phyloP scores from a whole-genome alignment of 2,113 vertebrate genomes.

The Bungarus multicinctus region DNA sequence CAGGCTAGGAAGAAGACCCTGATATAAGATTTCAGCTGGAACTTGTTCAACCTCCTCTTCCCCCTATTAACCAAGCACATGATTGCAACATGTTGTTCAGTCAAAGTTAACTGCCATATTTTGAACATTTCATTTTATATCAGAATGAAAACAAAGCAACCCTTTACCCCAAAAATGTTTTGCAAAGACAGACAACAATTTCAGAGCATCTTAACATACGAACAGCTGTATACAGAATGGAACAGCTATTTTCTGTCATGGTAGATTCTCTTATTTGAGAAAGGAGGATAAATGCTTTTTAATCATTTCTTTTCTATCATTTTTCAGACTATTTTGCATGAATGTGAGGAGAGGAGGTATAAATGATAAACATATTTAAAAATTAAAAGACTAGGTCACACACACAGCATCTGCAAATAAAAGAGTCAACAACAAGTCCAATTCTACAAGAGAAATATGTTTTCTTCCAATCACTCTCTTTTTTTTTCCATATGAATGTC shows the following conservation, averaged over 20 bases:
- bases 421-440: background rate
- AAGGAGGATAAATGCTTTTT: background rate
- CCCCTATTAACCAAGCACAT: constrained; percentile 71
- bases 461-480: background rate
- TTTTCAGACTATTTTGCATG: background rate
- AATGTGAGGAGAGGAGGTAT: background rate
- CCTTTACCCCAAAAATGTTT: accelerated
- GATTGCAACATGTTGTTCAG: background rate
- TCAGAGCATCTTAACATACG: background rate
- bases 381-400: background rate
- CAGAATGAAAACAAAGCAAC: background rate
- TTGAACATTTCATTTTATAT: background rate
- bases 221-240: background rate
- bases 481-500: background rate
- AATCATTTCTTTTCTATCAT: background rate
- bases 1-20: constrained; percentile 94
- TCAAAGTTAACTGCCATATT: background rate
- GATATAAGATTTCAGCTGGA: constrained; percentile 90
- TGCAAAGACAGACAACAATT: background rate
- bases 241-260: background rate
- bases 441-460: background rate
- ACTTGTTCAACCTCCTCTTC: constrained; percentile 94
- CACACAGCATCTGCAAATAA: background rate
- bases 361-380: background rate
- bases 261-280: background rate